Base-by-base conservation (phyloP, 2,888 invertebrate species). In the Scaptodrosophila latifasciaeformis region DNA sequence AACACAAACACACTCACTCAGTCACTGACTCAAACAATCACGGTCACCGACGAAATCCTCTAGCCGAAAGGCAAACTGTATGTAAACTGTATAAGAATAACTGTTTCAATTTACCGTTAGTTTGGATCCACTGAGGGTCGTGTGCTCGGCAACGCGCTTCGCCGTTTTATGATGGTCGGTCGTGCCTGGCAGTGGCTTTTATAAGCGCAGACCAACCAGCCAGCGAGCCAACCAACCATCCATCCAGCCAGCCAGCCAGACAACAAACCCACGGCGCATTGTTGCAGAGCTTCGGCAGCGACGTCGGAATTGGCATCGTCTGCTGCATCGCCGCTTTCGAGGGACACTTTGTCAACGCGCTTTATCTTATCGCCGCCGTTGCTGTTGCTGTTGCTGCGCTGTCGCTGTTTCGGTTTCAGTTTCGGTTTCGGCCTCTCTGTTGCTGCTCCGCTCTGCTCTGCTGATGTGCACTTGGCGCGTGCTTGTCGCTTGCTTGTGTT, bases 61-160 rank as follows among this genome's bases (percentile, higher is more conserved):
- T n/a, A n/a, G n/a, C n/a, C n/a, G 24, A 24, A 24, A 24, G 24
- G 2, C 12, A n/a, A 12, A 35, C 35, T 17, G 17, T 1, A 10
- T 15, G 10, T 17, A 17, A 37, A 15, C 34, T 12, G 15, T 34
- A 34, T 34, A 31, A 31, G n/a, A 12, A 31, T 10, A 24, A 52
- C 21, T 67, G 53, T 62, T 64, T 46, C 70, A 70, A 67, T 74
- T 74, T 74, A 75, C 72, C 75, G 75, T 75, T 64, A 56, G 45
- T 39, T 51, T 65, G 49, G 44, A 27, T 63, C 56, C 59, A 58
- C 10, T 54, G 34, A 43, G 48, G 47, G 55, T 65, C 57, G 71
- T 62, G 61, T 75, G 78, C 69, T 78, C 81, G 62, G 78, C 62
- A 59, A 63, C 81, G 78, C 75, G 76, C 62, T 65, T 75, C 62